Evolutionary conservation across 2,113 vertebrate genomes (phyloP).

Genomic region (Onychorhynchus coronatus): DNA sequence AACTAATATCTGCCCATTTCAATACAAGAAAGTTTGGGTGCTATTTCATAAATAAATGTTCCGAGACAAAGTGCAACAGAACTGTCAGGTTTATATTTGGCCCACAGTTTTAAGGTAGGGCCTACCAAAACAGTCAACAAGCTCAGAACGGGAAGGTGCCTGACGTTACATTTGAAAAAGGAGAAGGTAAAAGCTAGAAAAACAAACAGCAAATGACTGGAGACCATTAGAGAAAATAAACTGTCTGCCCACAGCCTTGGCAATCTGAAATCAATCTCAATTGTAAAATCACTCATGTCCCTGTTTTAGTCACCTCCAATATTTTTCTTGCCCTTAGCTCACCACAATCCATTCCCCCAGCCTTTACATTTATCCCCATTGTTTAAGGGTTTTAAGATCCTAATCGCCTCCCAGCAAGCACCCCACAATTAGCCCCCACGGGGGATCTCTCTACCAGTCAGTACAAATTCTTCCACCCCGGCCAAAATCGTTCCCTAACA

Average conservation of each 20-base stretch:
- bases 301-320: not conserved
- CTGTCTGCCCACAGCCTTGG: not conserved
- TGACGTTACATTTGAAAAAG: not conserved
- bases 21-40: not conserved
- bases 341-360: not conserved
- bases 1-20: not conserved
- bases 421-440: not conserved
- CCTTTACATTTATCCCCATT: not conserved
- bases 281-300: not conserved
- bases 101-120: not conserved
- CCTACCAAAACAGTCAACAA: not conserved
- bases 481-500: not conserved
- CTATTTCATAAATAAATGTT: not conserved
- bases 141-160: not conserved
- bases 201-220: not conserved
- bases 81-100: not conserved
- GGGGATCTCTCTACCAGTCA: not conserved
- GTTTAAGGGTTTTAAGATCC: not conserved
- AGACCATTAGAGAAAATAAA: not conserved
- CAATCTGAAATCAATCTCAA: not conserved
- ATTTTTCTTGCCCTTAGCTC: not conserved
- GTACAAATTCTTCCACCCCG: not conserved
- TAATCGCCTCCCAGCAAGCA: not conserved
- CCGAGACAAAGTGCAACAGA: not conserved
- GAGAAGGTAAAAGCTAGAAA: not conserved